Evolutionary conservation across 2,113 vertebrate species (phyloP).

Genomic region (Eptesicus fuscus): DNA sequence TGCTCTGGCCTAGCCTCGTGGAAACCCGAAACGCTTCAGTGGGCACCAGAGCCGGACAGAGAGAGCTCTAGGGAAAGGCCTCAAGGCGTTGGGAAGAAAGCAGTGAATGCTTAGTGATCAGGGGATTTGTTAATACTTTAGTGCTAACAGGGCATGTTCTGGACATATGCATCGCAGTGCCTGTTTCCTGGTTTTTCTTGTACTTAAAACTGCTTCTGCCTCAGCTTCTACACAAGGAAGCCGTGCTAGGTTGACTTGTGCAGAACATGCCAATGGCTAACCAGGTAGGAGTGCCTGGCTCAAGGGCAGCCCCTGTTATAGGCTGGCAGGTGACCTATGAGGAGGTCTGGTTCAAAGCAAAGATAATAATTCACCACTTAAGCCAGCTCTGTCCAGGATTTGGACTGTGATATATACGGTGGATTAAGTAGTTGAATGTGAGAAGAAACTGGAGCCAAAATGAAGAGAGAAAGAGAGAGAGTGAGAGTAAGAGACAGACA

Average conservation of each 20-base stretch:
- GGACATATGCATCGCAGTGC: rapidly evolving
- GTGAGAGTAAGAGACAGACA: not conserved
- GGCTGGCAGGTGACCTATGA: not conserved
- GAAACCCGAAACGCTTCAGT: not conserved
- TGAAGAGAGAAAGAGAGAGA: not conserved
- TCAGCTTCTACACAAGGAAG: not conserved
- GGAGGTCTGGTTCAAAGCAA: not conserved
- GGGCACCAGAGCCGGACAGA: not conserved
- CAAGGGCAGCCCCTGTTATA: not conserved
- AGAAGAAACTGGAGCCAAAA: not conserved
- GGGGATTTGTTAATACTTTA: not conserved
- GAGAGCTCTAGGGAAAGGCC: not conserved
- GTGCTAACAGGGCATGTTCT: not conserved
- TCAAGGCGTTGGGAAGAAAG: not conserved
- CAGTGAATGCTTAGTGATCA: not conserved
- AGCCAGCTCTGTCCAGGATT: not conserved
- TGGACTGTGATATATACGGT: not conserved
- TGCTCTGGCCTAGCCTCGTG: not conserved
- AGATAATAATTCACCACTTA: not conserved
- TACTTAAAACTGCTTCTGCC: not conserved
- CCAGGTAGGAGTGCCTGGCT: not conserved
- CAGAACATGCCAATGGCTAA: not conserved
- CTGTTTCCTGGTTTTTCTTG: not conserved
- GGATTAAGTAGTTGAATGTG: not conserved
- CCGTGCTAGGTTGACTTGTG: not conserved